Conservation (phyloP, 2,113 vertebrate genomes). For the Tupaia tana region DNA sequence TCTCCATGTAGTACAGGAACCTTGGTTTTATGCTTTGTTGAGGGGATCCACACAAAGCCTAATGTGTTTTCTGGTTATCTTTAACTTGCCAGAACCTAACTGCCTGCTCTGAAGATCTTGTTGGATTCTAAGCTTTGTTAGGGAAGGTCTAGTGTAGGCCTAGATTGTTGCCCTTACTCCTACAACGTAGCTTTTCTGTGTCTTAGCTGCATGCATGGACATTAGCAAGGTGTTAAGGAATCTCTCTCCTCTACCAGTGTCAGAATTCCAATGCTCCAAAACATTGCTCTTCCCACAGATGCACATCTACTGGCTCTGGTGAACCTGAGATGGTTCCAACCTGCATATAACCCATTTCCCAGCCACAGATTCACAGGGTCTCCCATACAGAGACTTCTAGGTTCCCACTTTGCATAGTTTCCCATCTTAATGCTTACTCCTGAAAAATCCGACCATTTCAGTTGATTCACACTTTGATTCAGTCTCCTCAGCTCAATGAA, state of each 20-base stretch:
- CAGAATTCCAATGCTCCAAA: not conserved
- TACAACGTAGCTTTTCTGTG: not conserved
- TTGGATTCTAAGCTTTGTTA: not conserved
- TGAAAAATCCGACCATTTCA: not conserved
- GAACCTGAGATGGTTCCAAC: not conserved
- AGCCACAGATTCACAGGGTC: not conserved
- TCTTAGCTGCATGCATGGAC: not conserved
- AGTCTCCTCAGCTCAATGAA: not conserved
- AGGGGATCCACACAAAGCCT: not conserved
- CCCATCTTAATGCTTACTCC: not conserved
- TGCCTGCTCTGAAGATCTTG: not conserved
- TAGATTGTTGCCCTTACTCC: not conserved
- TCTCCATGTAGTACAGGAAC: not conserved
- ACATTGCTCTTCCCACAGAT: not conserved
- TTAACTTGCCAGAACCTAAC: not conserved
- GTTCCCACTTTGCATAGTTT: not conserved
- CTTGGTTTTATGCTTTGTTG: not conserved
- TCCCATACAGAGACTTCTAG: not conserved
- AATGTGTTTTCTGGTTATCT: not conserved
- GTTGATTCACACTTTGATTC: not conserved
- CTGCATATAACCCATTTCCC: not conserved
- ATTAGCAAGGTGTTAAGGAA: not conserved
- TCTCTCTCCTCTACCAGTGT: not conserved
- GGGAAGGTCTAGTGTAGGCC: not conserved
- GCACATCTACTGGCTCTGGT: not conserved